These are phyloP conservation scores for Zele albiditarsus DNA, from an alignment of 2,888 invertebrate genomes.

Conservation along the genomic window DNA sequence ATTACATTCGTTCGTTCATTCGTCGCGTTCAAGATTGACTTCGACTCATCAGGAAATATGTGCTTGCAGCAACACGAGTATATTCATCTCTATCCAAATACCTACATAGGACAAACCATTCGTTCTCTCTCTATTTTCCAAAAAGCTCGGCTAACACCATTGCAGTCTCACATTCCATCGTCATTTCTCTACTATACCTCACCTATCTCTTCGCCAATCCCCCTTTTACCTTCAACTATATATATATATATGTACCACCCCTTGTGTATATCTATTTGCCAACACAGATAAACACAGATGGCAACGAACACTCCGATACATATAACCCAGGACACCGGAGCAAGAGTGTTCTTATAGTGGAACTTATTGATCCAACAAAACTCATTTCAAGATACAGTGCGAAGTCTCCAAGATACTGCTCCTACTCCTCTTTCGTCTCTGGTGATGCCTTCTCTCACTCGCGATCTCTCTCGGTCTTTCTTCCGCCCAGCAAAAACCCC, in stretches of 20 bases:
- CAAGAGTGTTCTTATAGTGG: conserved; percentile 73
- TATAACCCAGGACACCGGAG: conserved; percentile 50
- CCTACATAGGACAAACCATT: too few species aligned
- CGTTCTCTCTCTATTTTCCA: too few species aligned
- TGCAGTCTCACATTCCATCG: conserved; percentile 53
- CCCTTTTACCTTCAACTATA: conserved; percentile 41
- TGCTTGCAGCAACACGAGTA: background rate
- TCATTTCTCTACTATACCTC: conserved; percentile 66
- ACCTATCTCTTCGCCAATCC: conserved; percentile 54
- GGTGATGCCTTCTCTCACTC: conserved; percentile 57
- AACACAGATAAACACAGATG: conserved; percentile 71
- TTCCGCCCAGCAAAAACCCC: conserved; percentile 54
- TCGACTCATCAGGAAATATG: conserved; percentile 69
- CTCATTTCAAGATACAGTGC: conserved; percentile 74
- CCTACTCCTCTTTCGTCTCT: conserved; percentile 61
- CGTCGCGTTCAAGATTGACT: conserved; percentile 61
- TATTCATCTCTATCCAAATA: too few species aligned
- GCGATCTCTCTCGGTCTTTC: conserved; percentile 48
- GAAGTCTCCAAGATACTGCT: conserved; percentile 73
- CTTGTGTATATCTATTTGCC: conserved; percentile 71
- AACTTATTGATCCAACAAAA: conserved; percentile 74
- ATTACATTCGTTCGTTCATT: too few species aligned
- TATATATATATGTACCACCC: conserved; percentile 46
- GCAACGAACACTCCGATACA: conserved; percentile 52
- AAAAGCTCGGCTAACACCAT: too few species aligned